Evolutionary conservation across 2,888 invertebrate species (phyloP).

Genomic region (Drosophila mettleri): DNA sequence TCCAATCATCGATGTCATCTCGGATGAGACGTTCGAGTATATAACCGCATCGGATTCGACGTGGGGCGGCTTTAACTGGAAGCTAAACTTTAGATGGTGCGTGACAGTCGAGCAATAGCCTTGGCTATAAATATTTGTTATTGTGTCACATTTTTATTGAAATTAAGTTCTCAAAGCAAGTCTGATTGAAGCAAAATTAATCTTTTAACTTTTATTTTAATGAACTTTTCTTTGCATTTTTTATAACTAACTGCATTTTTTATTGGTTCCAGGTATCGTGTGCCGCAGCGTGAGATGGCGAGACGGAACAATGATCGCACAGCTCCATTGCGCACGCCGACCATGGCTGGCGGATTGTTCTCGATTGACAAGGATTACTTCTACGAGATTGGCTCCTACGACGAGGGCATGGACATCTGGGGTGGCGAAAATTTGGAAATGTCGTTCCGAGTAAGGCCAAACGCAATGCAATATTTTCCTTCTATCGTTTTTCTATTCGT

Average conservation of each 20-base stretch:
- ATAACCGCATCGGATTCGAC: conserved; percentile 99
- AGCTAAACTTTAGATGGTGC: conserved; percentile 98
- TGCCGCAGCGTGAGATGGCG: conserved; percentile 98
- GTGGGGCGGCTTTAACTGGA: conserved; percentile 99
- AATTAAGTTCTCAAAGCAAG: no score
- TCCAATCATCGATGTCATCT: conserved; percentile 99
- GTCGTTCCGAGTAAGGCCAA: conserved; percentile 85
- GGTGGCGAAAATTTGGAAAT: conserved; percentile 88
- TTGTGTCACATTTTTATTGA: no score
- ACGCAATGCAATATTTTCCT: conserved; percentile 1
- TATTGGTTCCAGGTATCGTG: conserved; percentile 92
- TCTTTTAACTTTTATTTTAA: neutral
- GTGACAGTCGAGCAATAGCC: neutral
- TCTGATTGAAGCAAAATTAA: no score
- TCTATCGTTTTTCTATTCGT: conserved; percentile 48
- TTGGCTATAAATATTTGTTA: no score
- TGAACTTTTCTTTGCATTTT: neutral
- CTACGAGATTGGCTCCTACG: conserved; percentile 98
- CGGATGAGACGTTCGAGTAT: conserved; percentile 99
- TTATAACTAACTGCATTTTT: neutral
- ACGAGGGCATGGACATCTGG: conserved; percentile 99
- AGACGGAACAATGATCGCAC: conserved; percentile 96
- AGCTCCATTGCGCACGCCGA: conserved; percentile 96
- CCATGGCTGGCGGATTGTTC: conserved; percentile 99
- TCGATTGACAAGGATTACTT: conserved; percentile 98